Evolutionary conservation across 2,797 vertebrate species (phyloP).

Genomic region (Lemur catta): DNA sequence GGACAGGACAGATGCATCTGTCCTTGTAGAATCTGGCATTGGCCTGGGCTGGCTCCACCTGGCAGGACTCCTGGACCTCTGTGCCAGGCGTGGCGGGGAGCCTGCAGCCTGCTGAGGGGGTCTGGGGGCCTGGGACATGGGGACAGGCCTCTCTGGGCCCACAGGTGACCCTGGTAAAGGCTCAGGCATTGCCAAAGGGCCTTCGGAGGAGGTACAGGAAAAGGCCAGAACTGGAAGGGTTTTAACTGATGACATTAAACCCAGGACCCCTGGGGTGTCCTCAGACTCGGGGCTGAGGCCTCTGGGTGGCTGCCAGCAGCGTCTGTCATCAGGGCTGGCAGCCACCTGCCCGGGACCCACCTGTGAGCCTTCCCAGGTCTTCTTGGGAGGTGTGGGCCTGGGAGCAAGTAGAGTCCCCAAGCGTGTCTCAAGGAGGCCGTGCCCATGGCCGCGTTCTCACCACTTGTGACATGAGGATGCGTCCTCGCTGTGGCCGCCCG

Average conservation of each 20-base stretch:
- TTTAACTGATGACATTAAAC: neutral
- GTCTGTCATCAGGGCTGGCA: neutral
- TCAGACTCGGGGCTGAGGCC: neutral
- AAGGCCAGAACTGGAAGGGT: neutral
- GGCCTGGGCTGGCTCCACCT: neutral
- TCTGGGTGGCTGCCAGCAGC: neutral
- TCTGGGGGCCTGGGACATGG: neutral
- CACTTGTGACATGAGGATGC: neutral
- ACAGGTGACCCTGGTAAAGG: neutral
- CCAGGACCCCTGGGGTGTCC: neutral
- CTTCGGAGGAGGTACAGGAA: neutral
- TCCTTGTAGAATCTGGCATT: neutral
- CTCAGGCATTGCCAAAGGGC: neutral
- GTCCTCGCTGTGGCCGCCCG: neutral
- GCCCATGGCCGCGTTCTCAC: neutral
- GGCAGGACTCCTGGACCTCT: neutral
- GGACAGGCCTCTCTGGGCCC: neutral
- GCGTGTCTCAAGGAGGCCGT: neutral
- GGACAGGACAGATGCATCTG: too few species aligned
- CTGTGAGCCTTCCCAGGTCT: neutral
- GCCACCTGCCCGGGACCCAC: neutral
- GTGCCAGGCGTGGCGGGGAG: neutral
- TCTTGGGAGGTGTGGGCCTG: neutral
- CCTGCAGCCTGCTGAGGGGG: neutral
- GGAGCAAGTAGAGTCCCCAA: fast-evolving